Percentiles rank a stretch among this genome's conserved stretches.
These are phyloP conservation scores for Trissonchulus latispiculum DNA, from an alignment of 2,888 invertebrate genomes.

Conservation along the genomic window DNA sequence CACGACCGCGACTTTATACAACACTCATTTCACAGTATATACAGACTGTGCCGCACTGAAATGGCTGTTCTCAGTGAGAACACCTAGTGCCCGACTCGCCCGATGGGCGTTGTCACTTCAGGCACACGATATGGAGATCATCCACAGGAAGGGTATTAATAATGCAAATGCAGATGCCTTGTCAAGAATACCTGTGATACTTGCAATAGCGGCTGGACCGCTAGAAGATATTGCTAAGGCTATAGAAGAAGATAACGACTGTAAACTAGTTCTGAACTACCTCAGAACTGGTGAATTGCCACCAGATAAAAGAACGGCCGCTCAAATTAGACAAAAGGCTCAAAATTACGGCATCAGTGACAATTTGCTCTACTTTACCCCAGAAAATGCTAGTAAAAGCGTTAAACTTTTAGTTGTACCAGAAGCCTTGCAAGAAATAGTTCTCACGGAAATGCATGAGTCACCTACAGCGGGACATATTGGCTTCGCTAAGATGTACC, in stretches of 20 bases:
- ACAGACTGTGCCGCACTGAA: neutral
- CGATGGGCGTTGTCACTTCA: neutral
- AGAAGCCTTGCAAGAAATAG: neutral
- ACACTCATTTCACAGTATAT: neutral
- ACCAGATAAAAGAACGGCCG: too few relatives aligned
- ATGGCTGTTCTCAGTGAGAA: neutral
- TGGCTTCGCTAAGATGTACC: slow-evolving; percentile 26
- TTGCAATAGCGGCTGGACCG: neutral
- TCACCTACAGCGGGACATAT: slow-evolving; percentile 28
- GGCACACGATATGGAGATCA: neutral
- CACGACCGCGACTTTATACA: too few relatives aligned
- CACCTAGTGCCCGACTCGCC: neutral
- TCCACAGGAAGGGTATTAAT: neutral
- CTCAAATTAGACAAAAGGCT: neutral
- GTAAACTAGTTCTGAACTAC: too few relatives aligned
- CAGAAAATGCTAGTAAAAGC: neutral
- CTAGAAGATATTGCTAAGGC: neutral
- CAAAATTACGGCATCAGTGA: neutral
- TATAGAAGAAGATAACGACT: neutral
- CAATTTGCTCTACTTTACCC: neutral
- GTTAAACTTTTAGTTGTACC: slow-evolving; percentile 13
- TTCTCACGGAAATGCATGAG: slow-evolving; percentile 20
- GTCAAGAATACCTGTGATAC: neutral
- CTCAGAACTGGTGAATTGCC: too few relatives aligned
- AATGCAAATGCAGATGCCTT: neutral